phyloP scores from a whole-genome alignment of 2,888 invertebrate species.

The Selenia dentaria region DNA sequence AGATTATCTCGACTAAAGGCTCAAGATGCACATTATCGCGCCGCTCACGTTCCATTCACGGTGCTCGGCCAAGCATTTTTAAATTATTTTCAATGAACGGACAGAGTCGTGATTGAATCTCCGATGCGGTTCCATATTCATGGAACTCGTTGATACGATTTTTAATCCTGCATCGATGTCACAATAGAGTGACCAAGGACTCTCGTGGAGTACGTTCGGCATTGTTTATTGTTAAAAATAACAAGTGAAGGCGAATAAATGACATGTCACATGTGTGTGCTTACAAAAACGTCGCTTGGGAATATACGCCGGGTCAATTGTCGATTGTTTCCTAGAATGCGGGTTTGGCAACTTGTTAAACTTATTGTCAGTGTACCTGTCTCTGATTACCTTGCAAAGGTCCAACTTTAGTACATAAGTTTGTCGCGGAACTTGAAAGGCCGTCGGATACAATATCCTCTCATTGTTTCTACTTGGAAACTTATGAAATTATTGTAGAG shows the following conservation, averaged over 20 bases:
- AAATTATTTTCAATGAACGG: slow-evolving; percentile 29
- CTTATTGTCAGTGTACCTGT: slow-evolving; percentile 19
- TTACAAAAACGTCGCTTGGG: slow-evolving; percentile 52
- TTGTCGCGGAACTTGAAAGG: slow-evolving; percentile 18
- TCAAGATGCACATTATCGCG: slow-evolving; percentile 23
- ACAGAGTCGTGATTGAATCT: slow-evolving; percentile 25
- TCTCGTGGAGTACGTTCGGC: slow-evolving; percentile 52
- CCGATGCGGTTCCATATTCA: slow-evolving; percentile 24
- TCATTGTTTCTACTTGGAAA: slow-evolving; percentile 20
- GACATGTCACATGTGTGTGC: slow-evolving; percentile 43
- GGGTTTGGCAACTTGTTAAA: slow-evolving; percentile 24
- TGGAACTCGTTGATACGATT: slow-evolving; percentile 29
- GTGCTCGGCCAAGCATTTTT: slow-evolving; percentile 18
- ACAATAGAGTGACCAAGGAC: slow-evolving; percentile 53
- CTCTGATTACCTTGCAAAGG: slow-evolving; percentile 11
- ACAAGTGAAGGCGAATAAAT: too few species aligned
- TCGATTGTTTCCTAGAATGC: slow-evolving; percentile 50
- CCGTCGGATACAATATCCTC: slow-evolving; percentile 21
- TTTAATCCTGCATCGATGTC: slow-evolving; percentile 35
- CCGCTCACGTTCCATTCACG: slow-evolving; percentile 26
- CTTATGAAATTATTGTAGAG: slow-evolving; percentile 12
- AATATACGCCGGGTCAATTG: slow-evolving; percentile 50
- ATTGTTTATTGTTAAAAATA: slow-evolving; percentile 68
- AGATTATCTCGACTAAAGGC: slow-evolving; percentile 23
- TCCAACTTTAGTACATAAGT: slow-evolving; percentile 17